Conservation (phyloP, 2,888 invertebrate genomes). For the Lysandra bellargus region DNA sequence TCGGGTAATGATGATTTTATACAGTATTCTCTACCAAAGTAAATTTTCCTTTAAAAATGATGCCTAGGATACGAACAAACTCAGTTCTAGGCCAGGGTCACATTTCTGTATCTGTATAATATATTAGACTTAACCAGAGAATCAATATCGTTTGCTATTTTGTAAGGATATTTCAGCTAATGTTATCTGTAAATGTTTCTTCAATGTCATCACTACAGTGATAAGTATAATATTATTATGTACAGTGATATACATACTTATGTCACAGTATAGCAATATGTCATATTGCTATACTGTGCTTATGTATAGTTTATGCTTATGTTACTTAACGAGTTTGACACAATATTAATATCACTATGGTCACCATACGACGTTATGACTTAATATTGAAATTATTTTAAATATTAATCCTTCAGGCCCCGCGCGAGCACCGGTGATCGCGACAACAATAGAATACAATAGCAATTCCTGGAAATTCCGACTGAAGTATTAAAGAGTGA, state of each 20-base stretch:
- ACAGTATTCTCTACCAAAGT: not conserved
- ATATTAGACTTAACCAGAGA: not conserved
- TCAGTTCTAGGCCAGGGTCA: not conserved
- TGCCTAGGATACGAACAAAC: not conserved
- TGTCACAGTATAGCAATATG: too few relatives aligned
- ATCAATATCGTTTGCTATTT: not conserved
- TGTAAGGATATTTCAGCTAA: not conserved
- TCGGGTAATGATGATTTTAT: not conserved
- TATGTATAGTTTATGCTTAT: too few relatives aligned
- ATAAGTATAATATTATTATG: not conserved
- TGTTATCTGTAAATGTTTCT: not conserved
- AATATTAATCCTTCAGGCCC: too few relatives aligned
- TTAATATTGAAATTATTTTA: too few relatives aligned
- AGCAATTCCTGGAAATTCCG: too few relatives aligned
- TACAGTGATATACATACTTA: too few relatives aligned
- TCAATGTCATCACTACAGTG: not conserved
- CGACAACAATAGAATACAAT: too few relatives aligned
- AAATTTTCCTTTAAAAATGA: not conserved
- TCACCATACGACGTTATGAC: not conserved
- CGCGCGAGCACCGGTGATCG: too few relatives aligned
- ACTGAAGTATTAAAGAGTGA: too few relatives aligned
- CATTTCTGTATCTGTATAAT: not conserved
- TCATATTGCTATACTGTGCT: too few relatives aligned
- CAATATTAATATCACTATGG: too few relatives aligned
- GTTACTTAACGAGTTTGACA: too few relatives aligned